A percentile compares a stretch with the other conserved stretches of the same genome.
phyloP scores from a whole-genome alignment of 1,140 invertebrate species.

The Paraescarpia echinospica region DNA sequence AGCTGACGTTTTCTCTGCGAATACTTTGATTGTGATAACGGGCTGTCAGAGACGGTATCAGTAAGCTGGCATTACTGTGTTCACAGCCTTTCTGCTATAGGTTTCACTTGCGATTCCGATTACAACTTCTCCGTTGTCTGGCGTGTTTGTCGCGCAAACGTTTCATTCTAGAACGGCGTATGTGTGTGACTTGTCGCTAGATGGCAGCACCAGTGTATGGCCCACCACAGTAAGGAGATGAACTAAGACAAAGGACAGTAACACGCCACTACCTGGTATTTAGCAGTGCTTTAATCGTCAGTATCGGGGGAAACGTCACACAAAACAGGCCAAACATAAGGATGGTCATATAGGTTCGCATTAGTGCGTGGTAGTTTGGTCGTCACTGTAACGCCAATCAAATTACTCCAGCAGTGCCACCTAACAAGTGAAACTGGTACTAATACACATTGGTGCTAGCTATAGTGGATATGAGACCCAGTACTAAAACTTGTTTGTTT shows the following conservation, averaged over 20 bases:
- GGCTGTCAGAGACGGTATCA: background rate
- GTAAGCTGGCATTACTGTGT: background rate
- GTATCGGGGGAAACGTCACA: background rate
- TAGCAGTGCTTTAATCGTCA: background rate
- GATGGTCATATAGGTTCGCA: no score
- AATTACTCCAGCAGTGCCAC: no score
- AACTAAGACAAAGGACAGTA: background rate
- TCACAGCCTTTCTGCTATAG: background rate
- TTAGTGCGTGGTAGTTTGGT: no score
- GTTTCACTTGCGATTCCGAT: background rate
- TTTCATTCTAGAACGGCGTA: background rate
- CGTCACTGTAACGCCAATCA: no score
- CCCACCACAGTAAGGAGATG: background rate
- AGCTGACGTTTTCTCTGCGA: background rate
- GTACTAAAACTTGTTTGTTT: no score
- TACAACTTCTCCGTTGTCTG: background rate
- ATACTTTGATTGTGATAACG: background rate
- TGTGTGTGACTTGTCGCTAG: background rate
- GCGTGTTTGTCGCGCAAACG: background rate
- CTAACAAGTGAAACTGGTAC: no score
- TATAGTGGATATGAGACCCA: no score
- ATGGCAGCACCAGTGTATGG: background rate
- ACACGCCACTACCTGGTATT: background rate
- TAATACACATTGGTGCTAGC: no score
- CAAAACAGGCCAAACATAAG: background rate